A percentile compares a stretch with the other conserved stretches of the same genome.
phyloP scores from a whole-genome alignment of 2,888 invertebrate genomes.

The Colletes collaris region DNA sequence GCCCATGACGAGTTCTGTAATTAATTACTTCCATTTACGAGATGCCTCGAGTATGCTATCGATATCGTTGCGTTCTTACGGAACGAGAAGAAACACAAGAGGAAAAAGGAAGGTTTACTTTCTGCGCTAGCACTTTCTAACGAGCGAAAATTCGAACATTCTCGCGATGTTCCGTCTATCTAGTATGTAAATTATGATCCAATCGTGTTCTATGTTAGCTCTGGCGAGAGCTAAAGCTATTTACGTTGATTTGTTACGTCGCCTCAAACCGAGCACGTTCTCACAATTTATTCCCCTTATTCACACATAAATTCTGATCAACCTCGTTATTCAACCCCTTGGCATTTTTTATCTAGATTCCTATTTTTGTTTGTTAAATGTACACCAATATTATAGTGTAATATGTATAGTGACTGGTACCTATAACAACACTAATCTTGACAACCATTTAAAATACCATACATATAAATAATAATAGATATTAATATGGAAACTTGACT shows the following conservation, averaged over 20 bases:
- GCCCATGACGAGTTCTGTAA: neutral
- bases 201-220: constrained; percentile 2
- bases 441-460: too few species aligned
- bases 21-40: neutral
- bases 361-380: too few species aligned
- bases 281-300: constrained; percentile 13
- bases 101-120: neutral
- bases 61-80: neutral
- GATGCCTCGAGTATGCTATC: constrained; percentile 5
- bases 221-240: constrained; percentile 8
- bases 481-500: too few species aligned
- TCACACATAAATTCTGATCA: constrained; percentile 9
- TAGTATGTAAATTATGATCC: constrained; percentile 33
- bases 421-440: too few species aligned
- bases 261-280: constrained; percentile 1
- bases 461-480: too few species aligned
- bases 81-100: neutral
- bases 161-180: constrained; percentile 25
- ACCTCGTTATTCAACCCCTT: neutral
- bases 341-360: too few species aligned
- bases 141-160: constrained; percentile 6
- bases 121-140: constrained; percentile 16
- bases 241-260: constrained; percentile 22
- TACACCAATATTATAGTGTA: too few species aligned
- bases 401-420: too few species aligned